Evolutionary conservation across 2,888 invertebrate genomes (phyloP).

Genomic region (Lamellibrachia columna): DNA sequence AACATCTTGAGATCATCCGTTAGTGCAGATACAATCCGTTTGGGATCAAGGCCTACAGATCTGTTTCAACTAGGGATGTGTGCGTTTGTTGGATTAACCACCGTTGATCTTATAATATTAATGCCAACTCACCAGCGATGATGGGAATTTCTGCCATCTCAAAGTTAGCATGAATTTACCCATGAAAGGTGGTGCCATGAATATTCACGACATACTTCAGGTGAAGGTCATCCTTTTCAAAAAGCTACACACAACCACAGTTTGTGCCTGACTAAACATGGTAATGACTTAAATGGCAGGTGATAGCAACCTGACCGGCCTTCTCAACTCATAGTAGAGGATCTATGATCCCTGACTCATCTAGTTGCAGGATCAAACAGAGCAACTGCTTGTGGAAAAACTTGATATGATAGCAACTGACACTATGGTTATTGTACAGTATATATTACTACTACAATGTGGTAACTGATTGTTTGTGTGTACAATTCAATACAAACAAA

Average conservation of each 20-base stretch:
- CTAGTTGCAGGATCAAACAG: background rate
- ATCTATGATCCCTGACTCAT: background rate
- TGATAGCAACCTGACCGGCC: background rate
- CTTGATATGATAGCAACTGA: background rate
- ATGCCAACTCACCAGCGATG: background rate
- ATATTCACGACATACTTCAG: background rate
- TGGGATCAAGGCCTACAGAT: background rate
- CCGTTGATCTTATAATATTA: background rate
- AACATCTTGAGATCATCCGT: no score
- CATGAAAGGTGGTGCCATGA: background rate
- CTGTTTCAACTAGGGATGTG: background rate
- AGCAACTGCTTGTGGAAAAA: background rate
- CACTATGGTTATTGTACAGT: background rate
- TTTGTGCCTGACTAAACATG: background rate
- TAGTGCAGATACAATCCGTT: no score
- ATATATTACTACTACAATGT: background rate
- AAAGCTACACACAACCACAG: background rate
- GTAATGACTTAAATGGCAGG: background rate
- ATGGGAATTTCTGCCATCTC: background rate
- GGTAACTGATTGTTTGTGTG: background rate
- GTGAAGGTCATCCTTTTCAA: background rate
- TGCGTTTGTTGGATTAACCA: background rate
- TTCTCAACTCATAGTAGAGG: background rate
- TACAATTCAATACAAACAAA: background rate
- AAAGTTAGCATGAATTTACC: background rate